phyloP scores from a whole-genome alignment of 2,797 vertebrate genomes.

The Argya squamiceps region DNA sequence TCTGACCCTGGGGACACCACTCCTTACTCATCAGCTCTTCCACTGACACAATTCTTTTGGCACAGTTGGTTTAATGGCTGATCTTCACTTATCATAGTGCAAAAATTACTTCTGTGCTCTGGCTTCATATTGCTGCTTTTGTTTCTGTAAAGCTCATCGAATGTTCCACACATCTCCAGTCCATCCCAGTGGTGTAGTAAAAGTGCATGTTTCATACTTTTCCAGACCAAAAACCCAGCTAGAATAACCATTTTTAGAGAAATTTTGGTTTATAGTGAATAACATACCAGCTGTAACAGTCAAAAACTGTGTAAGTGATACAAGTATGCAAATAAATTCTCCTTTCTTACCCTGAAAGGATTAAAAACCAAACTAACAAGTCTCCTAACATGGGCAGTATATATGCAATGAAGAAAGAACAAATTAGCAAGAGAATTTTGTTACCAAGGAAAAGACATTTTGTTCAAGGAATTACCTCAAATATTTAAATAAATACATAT shows the following conservation, averaged over 20 bases:
- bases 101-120: neutral
- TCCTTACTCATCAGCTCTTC: neutral
- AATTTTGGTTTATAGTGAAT: neutral
- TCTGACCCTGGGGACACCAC: accelerated
- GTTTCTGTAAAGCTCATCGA: neutral
- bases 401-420: neutral
- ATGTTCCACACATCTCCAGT: accelerated
- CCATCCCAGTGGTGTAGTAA: neutral
- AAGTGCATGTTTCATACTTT: neutral
- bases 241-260: neutral
- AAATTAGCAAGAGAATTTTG: neutral
- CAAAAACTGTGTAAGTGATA: neutral
- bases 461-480: neutral
- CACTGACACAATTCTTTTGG: neutral
- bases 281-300: neutral
- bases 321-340: neutral
- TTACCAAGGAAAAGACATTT: neutral
- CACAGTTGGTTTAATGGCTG: neutral
- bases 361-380: neutral
- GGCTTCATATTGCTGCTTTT: neutral
- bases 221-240: neutral
- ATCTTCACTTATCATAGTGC: neutral
- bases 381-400: neutral
- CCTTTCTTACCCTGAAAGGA: neutral
- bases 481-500: neutral